Percentiles rank a stretch among this genome's conserved stretches.
Evolutionary conservation across 2,113 vertebrate species (phyloP).

Genomic region (Thunnus maccoyii): DNA sequence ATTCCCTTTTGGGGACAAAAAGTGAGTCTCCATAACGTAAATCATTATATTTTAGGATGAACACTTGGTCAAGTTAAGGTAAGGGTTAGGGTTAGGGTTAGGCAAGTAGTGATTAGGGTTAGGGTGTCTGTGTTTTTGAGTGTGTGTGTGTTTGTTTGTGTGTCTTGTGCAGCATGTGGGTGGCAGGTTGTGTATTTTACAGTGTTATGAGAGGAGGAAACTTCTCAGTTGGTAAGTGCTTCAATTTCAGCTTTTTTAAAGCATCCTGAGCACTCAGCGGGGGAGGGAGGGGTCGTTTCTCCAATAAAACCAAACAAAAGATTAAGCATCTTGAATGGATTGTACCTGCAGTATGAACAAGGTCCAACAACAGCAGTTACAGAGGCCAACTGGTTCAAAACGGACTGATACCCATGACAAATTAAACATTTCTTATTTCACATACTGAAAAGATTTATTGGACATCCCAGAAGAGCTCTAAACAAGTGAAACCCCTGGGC

Average conservation of each 20-base stretch:
- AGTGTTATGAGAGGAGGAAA: slow-evolving; percentile 49
- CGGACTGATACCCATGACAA: too few species aligned
- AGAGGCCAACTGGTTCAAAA: not conserved
- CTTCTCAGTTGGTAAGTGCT: slow-evolving; percentile 45
- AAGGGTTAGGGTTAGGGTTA: too few species aligned
- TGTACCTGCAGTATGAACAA: not conserved
- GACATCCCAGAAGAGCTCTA: too few species aligned
- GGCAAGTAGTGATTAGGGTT: too few species aligned
- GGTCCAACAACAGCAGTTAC: not conserved
- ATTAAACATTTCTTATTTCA: too few species aligned
- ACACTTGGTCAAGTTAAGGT: too few species aligned
- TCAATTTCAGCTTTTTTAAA: slow-evolving; percentile 66
- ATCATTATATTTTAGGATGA: too few species aligned
- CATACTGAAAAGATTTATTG: too few species aligned
- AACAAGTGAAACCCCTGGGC: not conserved
- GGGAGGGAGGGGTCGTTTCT: not conserved
- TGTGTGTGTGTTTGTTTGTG: not conserved
- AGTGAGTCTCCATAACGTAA: too few species aligned
- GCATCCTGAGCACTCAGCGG: slow-evolving; percentile 68
- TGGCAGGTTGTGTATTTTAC: slow-evolving; percentile 47
- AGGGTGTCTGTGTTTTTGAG: not conserved
- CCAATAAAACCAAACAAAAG: slow-evolving; percentile 62
- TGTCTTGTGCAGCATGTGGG: slow-evolving; percentile 33
- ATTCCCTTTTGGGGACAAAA: too few species aligned
- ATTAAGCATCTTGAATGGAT: slow-evolving; percentile 1